Evolutionary conservation across 2,797 vertebrate genomes (phyloP).

Genomic region (Thripadectes ignobilis): DNA sequence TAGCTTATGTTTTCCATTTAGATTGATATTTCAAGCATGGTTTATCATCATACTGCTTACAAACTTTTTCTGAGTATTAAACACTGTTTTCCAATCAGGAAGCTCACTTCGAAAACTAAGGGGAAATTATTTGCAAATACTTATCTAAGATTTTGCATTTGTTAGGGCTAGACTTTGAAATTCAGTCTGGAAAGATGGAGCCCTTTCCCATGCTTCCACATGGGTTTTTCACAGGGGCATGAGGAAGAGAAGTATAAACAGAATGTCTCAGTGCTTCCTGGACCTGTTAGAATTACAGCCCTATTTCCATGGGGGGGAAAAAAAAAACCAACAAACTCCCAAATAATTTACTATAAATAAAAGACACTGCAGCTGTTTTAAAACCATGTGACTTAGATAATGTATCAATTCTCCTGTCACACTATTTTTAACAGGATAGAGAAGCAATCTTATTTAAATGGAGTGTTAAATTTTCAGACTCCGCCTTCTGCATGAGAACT

Average conservation of each 20-base stretch:
- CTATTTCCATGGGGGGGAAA: background rate
- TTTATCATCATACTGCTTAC: background rate
- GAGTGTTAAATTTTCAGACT: background rate
- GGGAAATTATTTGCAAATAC: background rate
- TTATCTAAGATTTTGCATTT: background rate
- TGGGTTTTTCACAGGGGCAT: background rate
- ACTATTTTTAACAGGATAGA: constrained; percentile 9
- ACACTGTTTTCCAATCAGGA: background rate
- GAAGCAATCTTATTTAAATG: background rate
- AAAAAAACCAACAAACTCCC: background rate
- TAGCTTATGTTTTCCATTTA: background rate
- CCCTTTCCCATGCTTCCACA: background rate
- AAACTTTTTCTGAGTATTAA: background rate
- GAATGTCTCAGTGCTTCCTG: accelerated
- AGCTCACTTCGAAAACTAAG: background rate
- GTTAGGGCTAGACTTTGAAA: background rate
- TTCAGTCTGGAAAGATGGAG: background rate
- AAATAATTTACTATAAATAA: background rate
- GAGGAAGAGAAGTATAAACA: background rate
- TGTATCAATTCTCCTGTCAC: background rate
- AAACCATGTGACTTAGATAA: background rate
- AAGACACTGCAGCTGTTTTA: background rate
- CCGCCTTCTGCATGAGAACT: background rate
- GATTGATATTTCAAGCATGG: background rate
- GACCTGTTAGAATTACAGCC: background rate